phyloP scores from a whole-genome alignment of 2,797 vertebrate species.

The Malacoraja senta region DNA sequence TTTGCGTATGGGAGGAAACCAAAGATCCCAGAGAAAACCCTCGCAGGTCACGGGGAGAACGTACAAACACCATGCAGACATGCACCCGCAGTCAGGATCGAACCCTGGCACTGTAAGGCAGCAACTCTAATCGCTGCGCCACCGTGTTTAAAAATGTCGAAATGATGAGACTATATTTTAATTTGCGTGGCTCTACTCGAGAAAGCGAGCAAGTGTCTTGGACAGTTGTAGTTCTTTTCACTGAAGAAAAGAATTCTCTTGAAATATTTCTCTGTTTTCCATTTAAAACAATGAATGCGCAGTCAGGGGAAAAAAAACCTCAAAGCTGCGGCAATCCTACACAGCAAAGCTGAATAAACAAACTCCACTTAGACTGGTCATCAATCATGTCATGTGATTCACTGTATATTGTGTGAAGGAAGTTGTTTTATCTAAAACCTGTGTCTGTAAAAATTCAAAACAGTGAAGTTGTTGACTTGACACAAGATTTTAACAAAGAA shows the following conservation, averaged over 20 bases:
- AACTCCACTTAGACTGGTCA: slow-evolving; percentile 67
- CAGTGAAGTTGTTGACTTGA: slow-evolving; percentile 68
- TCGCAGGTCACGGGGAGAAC: no score
- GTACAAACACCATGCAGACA: no score
- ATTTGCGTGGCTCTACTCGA: background rate
- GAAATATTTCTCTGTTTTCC: slow-evolving; percentile 15
- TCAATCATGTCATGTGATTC: slow-evolving; percentile 64
- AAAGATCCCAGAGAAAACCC: no score
- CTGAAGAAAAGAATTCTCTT: background rate
- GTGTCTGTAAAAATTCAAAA: slow-evolving; percentile 65
- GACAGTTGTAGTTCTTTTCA: background rate
- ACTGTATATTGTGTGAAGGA: slow-evolving; percentile 60
- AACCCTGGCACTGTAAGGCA: no score
- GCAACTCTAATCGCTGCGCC: no score
- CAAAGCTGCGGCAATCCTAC: slow-evolving; percentile 57
- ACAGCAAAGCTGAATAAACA: slow-evolving; percentile 67
- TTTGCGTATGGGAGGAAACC: no score
- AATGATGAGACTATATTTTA: background rate
- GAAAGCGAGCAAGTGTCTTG: background rate
- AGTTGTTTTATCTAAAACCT: slow-evolving; percentile 65
- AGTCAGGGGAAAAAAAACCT: slow-evolving; percentile 53
- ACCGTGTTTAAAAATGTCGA: background rate
- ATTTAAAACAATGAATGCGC: slow-evolving; percentile 9
- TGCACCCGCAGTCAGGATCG: no score
- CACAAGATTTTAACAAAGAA: slow-evolving; percentile 58